Evolutionary conservation across 2,888 invertebrate genomes (phyloP), one percentile per base, ranked within the genome.

Genomic region (Catocala nupta): DNA sequence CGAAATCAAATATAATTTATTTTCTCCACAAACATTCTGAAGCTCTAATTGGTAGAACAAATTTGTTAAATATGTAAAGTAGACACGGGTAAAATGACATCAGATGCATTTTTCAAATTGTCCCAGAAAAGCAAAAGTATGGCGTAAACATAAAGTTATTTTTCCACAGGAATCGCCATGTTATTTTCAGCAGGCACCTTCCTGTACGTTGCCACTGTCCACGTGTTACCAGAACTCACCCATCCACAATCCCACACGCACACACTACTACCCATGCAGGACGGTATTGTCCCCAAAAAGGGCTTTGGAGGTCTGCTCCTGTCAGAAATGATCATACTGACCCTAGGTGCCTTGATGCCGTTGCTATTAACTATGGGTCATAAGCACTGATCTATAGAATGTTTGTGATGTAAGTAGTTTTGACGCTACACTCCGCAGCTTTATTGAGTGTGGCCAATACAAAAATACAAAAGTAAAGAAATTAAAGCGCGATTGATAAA

Each of bases 101-200:
- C 25, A 25, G 25, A 25, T 25, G 25, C 4, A 25, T 25, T 25
- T 25, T 25, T 3, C 25, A 25, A 25, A 25, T 25, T 25, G 25
- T 25, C 25, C 4, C 25, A 25, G n/a, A 25, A 25, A 25, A 25
- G 25, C 16, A 16, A 16, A 16, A 16, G 2, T 25, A 25, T 25
- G 25, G 25, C 25, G 25, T 25, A 25, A 25, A 3, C 25, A 25
- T 25, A 25, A 25, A 25, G 25, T 25, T 25, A 25, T 25, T 25
- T 55, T 55, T 58, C 88, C 88, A 0, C 87, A 96, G 96, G 97
- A 59, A 96, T 99, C 64, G 99, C 99, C 0, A 99, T 99, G 99
- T 91, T 99, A 43, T 99, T 99, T 91, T 99, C 99, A 49, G 99
- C 99, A 0, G 99, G 99, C 0, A 99, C 99, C 11, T 99, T 99